These are phyloP conservation scores for Syrmaticus mikado DNA, from an alignment of 2,113 vertebrate genomes.

Conservation along the genomic window DNA sequence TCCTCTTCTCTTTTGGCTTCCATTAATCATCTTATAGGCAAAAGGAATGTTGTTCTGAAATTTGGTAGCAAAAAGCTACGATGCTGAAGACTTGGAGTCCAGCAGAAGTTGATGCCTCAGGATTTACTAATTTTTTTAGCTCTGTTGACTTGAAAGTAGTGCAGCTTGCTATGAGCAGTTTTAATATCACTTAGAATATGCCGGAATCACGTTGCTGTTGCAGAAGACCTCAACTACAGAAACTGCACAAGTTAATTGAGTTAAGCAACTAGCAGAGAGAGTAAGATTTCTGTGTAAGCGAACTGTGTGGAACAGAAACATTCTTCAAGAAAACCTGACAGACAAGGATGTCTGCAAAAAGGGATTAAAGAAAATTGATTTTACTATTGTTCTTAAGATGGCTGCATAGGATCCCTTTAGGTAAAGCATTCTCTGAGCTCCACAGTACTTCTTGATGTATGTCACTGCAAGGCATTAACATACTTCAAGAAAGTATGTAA, in stretches of 20 bases:
- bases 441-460: background rate
- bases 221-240: background rate
- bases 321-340: background rate
- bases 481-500: background rate
- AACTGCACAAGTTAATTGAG: background rate
- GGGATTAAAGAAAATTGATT: constrained; percentile 17
- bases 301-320: background rate
- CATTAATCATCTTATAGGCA: background rate
- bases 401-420: background rate
- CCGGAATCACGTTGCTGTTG: background rate
- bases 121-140: background rate
- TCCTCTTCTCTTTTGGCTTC: background rate
- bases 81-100: background rate
- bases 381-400: constrained; percentile 1
- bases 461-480: background rate
- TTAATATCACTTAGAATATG: background rate
- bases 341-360: background rate
- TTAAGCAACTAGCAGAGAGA: background rate
- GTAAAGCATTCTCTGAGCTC: background rate
- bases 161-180: background rate
- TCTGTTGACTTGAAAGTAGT: background rate
- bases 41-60: background rate
- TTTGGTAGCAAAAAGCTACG: background rate
- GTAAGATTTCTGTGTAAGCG: background rate
- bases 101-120: background rate